These are phyloP conservation scores for Iphiclides podalirius DNA, from an alignment of 2,888 invertebrate genomes.

Conservation along the genomic window DNA sequence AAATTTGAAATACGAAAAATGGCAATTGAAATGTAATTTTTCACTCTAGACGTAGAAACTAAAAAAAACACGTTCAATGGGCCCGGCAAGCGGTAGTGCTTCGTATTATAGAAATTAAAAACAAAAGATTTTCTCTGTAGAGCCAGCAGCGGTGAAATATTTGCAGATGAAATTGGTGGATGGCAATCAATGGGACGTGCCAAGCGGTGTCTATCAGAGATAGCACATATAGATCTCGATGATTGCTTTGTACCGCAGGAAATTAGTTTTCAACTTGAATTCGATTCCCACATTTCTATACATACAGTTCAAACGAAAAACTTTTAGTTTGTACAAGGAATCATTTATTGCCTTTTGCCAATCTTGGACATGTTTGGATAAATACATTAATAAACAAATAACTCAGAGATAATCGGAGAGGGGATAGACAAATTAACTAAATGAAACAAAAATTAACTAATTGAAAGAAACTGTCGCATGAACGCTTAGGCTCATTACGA, in stretches of 20 bases:
- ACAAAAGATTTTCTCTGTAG: background rate
- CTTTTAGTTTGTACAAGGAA: background rate
- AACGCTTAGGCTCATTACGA: no score
- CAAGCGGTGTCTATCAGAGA: constrained; percentile 44
- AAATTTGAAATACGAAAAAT: no score
- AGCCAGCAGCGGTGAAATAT: constrained; percentile 2
- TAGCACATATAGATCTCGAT: constrained; percentile 47
- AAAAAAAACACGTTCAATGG: no score
- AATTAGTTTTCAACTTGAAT: constrained; percentile 67
- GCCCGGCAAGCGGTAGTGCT: no score
- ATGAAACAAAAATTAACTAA: no score
- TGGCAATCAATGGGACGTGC: constrained; percentile 51
- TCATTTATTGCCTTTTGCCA: constrained; percentile 1
- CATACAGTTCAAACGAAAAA: constrained; percentile 5
- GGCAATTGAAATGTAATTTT: no score
- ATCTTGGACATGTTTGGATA: background rate
- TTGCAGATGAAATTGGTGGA: constrained; percentile 30
- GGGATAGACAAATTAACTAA: no score
- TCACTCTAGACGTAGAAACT: no score
- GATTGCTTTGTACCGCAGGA: constrained; percentile 73
- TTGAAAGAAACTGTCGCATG: no score
- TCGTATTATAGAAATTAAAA: no score
- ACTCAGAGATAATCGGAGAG: no score
- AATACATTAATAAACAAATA: no score
- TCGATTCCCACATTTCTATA: constrained; percentile 14